Evolutionary conservation across 2,888 invertebrate genomes (phyloP), one percentile per base, ranked within the genome.

Genomic region (Electrophaes corylata): DNA sequence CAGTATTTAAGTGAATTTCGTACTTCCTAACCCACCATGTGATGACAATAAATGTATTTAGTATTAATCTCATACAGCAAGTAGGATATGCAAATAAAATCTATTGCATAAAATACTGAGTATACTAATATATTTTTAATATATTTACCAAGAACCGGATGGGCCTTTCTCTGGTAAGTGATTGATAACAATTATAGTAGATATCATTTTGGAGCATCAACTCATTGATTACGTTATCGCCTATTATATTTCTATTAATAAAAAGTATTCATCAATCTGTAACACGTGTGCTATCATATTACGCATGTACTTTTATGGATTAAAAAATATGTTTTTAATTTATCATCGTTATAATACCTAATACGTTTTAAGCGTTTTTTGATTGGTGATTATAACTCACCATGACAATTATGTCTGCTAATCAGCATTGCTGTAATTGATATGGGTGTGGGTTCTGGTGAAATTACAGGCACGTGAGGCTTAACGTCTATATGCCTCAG

Each of bases 101-200:
- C 4, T 4, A n/a, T 39, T 11, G 4, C 12, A 16, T 46, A 0
- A n/a, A 26, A 11, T 39, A 10, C 26, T 48, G 23, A 47, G 14
- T 35, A n/a, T n/a, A 16, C 3, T 18, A 26, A 49, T 47, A 12
- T 49, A 40, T 31, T 49, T 31, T 48, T 40, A 12, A 31, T 19
- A 39, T 10, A 43, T 35, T 33, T 57, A n/a, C n/a, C 49, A 68
- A 78, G 77, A 69, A 59, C 70, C 73, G 6, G 67, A 73, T 45
- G 69, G 69, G 47, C 68, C 60, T 47, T 60, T 67, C 12, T 66
- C 66, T 23, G 74, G 76, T 76, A 62, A 74, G 72, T 68, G 3
- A 23, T 2, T 12, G 11, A 8, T 10, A 8, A 16, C 37, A 0
- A 4, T 39, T 12, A 12, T 12, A 3, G 33, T 5, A 12, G 12